These are phyloP conservation scores for Corapipo altera DNA, from an alignment of 2,113 vertebrate genomes.

Conservation along the genomic window DNA sequence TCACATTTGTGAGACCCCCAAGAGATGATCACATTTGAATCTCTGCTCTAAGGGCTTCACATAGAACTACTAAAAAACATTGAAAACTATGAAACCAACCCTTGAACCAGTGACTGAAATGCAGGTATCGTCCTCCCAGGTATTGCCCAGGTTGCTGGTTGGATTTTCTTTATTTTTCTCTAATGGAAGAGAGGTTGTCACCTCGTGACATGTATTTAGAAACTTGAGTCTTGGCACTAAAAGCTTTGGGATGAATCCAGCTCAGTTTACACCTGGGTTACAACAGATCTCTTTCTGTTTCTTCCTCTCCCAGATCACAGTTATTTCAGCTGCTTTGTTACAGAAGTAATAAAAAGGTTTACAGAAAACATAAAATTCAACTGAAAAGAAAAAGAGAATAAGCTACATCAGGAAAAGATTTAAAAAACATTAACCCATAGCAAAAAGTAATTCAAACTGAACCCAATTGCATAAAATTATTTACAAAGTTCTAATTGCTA, in stretches of 20 bases:
- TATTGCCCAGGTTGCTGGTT: background rate
- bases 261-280: background rate
- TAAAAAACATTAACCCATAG: background rate
- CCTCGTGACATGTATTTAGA: background rate
- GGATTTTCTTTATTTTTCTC: background rate
- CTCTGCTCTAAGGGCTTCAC: background rate
- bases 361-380: background rate
- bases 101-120: background rate
- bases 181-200: background rate
- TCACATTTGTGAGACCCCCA: too few relatives aligned
- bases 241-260: background rate
- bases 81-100: background rate
- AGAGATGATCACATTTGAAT: background rate
- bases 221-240: background rate
- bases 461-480: constrained; percentile 60
- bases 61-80: background rate
- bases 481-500: constrained; percentile 69
- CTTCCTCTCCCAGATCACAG: background rate
- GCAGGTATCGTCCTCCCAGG: background rate
- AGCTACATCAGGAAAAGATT: background rate
- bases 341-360: background rate
- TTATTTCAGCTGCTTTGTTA: background rate
- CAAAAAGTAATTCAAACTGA: constrained; percentile 22
- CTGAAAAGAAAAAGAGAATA: background rate
- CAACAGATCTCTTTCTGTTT: background rate